Conservation (phyloP, 2,797 vertebrate genomes). For the Helostoma temminkii region DNA sequence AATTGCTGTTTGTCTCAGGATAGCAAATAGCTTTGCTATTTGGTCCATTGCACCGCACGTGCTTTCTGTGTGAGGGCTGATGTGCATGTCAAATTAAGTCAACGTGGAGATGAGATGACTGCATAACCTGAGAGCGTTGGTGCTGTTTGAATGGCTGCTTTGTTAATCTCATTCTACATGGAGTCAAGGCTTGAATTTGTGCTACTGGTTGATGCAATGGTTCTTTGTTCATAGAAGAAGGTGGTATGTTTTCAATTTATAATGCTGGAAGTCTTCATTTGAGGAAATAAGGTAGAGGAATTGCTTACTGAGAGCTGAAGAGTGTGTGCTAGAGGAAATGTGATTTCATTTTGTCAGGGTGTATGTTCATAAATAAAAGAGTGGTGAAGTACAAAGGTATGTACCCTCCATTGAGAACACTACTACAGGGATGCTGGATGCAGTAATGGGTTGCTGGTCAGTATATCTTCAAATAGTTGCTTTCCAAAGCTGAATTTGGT, state of each 20-base stretch:
- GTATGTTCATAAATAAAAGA: too few species aligned
- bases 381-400: too few species aligned
- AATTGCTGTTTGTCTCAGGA: conserved; percentile 76
- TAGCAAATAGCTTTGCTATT: conserved; percentile 71
- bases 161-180: conserved; percentile 53
- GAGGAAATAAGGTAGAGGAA: conserved; percentile 1
- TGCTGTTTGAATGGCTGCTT: conserved; percentile 48
- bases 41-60: conserved; percentile 66
- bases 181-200: conserved; percentile 26
- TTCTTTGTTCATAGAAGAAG: conserved; percentile 18
- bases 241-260: conserved; percentile 16
- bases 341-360: conserved; percentile 15
- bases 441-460: background rate
- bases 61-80: conserved; percentile 48
- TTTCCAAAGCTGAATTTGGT: background rate
- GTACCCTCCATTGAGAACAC: too few species aligned
- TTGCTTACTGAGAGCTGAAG: background rate
- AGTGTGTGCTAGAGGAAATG: background rate
- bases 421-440: too few species aligned
- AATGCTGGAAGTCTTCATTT: background rate
- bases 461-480: background rate
- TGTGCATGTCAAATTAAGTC: conserved; percentile 73
- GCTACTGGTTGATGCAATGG: conserved; percentile 25
- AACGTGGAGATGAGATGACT: conserved; percentile 51
- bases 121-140: conserved; percentile 36